Conservation (phyloP, 2,888 invertebrate genomes). For the Rhopalosiphum nymphaeae region DNA sequence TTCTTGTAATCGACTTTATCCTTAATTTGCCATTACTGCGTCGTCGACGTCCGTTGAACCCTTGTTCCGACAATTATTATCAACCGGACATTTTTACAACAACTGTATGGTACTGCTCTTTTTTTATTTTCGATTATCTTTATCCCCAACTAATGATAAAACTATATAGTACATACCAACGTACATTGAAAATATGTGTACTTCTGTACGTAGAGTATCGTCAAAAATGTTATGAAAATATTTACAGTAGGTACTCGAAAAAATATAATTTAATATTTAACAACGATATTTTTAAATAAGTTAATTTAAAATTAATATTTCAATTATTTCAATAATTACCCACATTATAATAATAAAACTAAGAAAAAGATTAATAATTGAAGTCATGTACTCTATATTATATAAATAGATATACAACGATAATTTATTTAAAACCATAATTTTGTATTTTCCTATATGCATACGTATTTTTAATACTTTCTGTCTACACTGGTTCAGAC, state of each 20-base stretch:
- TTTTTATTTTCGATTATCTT: conserved; percentile 8
- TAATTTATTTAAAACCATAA: too few species aligned
- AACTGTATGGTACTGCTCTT: background rate
- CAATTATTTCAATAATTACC: background rate
- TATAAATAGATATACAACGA: too few species aligned
- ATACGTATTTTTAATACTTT: too few species aligned
- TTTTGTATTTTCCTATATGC: too few species aligned
- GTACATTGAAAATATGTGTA: background rate
- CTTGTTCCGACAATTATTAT: conserved; percentile 45
- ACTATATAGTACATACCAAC: background rate
- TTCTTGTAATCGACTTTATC: conserved; percentile 14
- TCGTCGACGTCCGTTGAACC: conserved; percentile 3
- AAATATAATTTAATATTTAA: background rate
- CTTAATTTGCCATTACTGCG: background rate
- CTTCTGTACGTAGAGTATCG: background rate
- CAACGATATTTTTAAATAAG: background rate
- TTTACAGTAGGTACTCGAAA: background rate
- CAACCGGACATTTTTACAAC: conserved; percentile 7
- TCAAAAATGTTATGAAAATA: background rate
- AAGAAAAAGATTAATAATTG: background rate
- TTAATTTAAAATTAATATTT: background rate
- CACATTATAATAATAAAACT: background rate
- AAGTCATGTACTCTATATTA: too few species aligned
- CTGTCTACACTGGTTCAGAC: too few species aligned
- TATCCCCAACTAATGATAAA: background rate